phyloP scores from a whole-genome alignment of 2,797 vertebrate species.

The Gephyroberyx darwinii region DNA sequence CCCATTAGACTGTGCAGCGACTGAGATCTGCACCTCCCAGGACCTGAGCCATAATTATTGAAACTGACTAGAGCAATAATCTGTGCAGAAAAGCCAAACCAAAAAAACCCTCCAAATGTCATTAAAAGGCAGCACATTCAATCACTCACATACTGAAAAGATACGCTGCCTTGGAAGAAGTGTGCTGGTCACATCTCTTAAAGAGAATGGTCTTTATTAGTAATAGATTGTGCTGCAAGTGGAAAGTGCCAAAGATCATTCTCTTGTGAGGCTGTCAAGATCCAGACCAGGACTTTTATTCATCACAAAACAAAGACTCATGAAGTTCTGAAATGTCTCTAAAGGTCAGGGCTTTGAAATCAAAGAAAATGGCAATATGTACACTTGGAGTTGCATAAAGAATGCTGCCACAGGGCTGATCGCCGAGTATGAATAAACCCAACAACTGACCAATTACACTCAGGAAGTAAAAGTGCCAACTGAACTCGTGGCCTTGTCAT shows the following conservation, averaged over 20 bases:
- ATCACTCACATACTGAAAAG: slow-evolving; percentile 1
- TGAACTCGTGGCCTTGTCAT: slow-evolving; percentile 31
- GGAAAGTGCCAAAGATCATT: slow-evolving; percentile 32
- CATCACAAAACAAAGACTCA: slow-evolving; percentile 6
- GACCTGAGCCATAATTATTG: slow-evolving; percentile 37
- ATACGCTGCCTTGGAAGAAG: not conserved
- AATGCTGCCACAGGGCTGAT: slow-evolving; percentile 8
- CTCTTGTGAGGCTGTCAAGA: not conserved
- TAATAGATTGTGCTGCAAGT: not conserved
- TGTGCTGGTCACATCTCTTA: slow-evolving; percentile 46
- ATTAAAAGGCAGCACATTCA: not conserved
- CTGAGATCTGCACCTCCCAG: slow-evolving; percentile 63
- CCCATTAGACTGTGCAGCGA: slow-evolving; percentile 85
- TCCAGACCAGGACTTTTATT: slow-evolving; percentile 1
- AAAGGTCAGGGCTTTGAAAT: not conserved
- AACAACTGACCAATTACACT: slow-evolving; percentile 24
- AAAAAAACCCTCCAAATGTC: slow-evolving; percentile 26
- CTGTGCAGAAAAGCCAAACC: slow-evolving; percentile 4
- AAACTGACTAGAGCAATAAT: not conserved
- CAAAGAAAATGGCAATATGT: not conserved
- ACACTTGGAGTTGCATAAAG: too few species aligned
- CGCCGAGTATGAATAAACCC: slow-evolving; percentile 16
- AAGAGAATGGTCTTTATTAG: not conserved
- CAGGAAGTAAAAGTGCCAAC: slow-evolving; percentile 62
- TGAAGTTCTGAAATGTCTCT: not conserved